A percentile compares a stretch with the other conserved stretches of the same genome.
These are phyloP conservation scores for Anoplopoma fimbria DNA, from an alignment of 2,113 vertebrate genomes.

Conservation along the genomic window DNA sequence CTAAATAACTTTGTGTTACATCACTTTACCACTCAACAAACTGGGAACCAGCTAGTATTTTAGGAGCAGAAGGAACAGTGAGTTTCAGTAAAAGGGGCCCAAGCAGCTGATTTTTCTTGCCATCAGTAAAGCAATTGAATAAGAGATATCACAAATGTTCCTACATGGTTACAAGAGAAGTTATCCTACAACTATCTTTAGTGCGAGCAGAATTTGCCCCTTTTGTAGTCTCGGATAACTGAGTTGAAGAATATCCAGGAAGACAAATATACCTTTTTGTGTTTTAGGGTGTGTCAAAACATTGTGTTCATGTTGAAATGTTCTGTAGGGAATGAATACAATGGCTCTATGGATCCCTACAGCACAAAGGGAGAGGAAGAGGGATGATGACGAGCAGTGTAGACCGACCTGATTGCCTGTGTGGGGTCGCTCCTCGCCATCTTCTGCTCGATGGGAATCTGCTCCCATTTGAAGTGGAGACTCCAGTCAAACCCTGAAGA, in stretches of 20 bases:
- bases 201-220: background rate
- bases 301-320: background rate
- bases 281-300: background rate
- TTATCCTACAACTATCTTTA: background rate
- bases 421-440: constrained; percentile 96
- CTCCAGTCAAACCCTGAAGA: constrained; percentile 98
- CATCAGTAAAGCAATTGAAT: background rate
- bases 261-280: background rate
- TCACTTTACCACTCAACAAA: background rate
- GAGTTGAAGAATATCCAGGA: background rate
- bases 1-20: background rate
- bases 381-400: fast-evolving
- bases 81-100: background rate
- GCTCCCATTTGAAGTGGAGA: constrained; percentile 99
- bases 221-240: background rate
- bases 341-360: too few relatives aligned
- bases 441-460: constrained; percentile 98
- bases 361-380: background rate
- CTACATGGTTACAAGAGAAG: background rate
- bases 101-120: background rate
- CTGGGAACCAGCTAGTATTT: background rate
- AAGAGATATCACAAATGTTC: background rate
- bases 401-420: constrained; percentile 88
- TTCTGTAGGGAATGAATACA: background rate
- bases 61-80: background rate